Evolutionary conservation across 53 echinoderm and acorn worm species (phyloP), one percentile per base, ranked within the genome.

Genomic region (Echinometra lucunter): DNA sequence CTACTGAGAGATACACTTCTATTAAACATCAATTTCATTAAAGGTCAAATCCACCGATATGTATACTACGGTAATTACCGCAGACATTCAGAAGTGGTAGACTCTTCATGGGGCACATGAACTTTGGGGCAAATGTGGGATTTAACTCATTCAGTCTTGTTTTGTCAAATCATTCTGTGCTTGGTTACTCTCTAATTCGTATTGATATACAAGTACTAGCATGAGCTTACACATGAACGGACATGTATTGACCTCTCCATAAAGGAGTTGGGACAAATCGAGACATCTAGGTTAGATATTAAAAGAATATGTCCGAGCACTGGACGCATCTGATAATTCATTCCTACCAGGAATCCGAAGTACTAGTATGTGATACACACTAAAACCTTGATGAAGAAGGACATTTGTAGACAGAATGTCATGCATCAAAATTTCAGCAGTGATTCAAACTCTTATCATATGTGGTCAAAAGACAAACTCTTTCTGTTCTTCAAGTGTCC

Each of bases 11-110:
- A 85, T 85, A 49, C 15, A 85, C n/a, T 85, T 85, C 85, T 85
- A 45, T 85, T 85, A 85, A 53, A 85, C 7, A 49, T 85, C 49
- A 27, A 85, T 85, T 85, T 85, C 28, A 85, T 16, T 49, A 85
- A 85, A 85, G 85, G 85, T 85, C 85, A 85, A 10, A n/a, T 49
- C 45, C 12, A 53, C 85, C 85, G 49, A 85, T 85, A 45, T 85
- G 53, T 30, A 85, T 85, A 47, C n/a, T 49, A 4, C 28, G 28
- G 85, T 47, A 85, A 85, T 85, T 47, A 85, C 85, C 30, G 3
- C 0, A 85, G 85, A 49, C 85, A 85, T 85, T 47, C 45, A 53
- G 11, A n/a, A 49, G 42, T 38, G 78, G 78, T 42, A 78, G 42
- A 78, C 42, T 5, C 5, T 9, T 44, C 40, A 49, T 17, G 1